Base-by-base conservation (phyloP, 1,140 invertebrate genomes). In the Hycleus phaleratus region DNA sequence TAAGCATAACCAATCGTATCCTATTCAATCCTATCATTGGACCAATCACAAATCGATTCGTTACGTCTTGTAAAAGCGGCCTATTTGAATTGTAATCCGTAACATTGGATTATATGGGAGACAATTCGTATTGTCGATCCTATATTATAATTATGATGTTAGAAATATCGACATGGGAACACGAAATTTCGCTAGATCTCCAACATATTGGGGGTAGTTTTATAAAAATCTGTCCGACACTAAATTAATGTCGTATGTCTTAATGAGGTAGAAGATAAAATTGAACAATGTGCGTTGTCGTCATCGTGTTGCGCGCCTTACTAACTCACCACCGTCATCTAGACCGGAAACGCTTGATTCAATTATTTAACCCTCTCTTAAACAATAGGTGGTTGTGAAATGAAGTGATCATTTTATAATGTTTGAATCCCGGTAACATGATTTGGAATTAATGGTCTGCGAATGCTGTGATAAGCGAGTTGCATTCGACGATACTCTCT, bases 301-400 rank as follows among this genome's bases (percentile, higher is more conserved):
- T 10, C 9, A 42, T 18, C 49, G 58, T 54, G 56, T 46, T 51
- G 55, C 24, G 46, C 25, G 50, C 18, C 11, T n/a, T 43, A 25
- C 40, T 40, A 49, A 45, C 58, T 51, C 51, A 6, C 4, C 32
- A 25, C 24, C 10, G 10, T 6, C 4, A 24, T 12, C 26, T n/a
- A 67, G 61, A 67, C 63, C 65, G 63, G 63, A 67, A 67, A 67
- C 61, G 45, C 39, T 53, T 63, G 61, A 73, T 72, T 72, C 72
- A 73, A 73, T 73, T 73, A 73, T 73, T 73, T 73, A 73, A 73
- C 72, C 72, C 72, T 72, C 72, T 73, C 72, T 72, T 71, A 72
- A 72, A 73, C 72, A 73, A 73, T 73, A 73, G 72, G 72, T 71
- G 71, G 67, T 63, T 71, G 70, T 72, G 72, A 73, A 73, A 73